Conservation (phyloP, 2,797 vertebrate species). For the Hoplostethus mediterraneus region DNA sequence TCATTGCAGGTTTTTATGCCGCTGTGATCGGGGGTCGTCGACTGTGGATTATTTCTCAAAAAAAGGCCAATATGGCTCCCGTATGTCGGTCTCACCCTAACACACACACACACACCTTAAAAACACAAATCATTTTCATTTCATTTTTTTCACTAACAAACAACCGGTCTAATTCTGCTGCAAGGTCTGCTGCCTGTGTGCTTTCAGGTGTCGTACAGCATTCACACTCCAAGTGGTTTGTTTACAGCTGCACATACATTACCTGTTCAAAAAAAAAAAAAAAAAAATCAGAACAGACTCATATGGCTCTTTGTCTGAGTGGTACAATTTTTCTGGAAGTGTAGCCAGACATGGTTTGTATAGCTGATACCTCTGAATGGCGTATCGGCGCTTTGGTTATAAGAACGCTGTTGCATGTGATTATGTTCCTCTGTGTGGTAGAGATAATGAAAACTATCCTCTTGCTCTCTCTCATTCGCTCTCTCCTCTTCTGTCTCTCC, state of each 20-base stretch:
- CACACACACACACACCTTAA: too few relatives aligned
- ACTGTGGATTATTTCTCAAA: too few relatives aligned
- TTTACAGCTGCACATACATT: slow-evolving; percentile 5
- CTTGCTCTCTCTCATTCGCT: slow-evolving; percentile 62
- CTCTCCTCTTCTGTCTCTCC: slow-evolving; percentile 36
- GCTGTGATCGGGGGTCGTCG: too few relatives aligned
- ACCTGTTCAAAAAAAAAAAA: slow-evolving; percentile 4
- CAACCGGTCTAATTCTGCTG: neutral
- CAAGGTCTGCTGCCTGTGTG: too few relatives aligned
- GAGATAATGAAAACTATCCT: slow-evolving; percentile 89
- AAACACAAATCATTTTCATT: neutral
- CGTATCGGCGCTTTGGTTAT: slow-evolving; percentile 52
- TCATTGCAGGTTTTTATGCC: too few relatives aligned
- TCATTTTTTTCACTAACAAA: neutral
- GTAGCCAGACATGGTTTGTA: slow-evolving; percentile 3
- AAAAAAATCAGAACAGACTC: neutral
- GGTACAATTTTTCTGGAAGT: slow-evolving; percentile 27
- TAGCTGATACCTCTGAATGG: slow-evolving; percentile 46
- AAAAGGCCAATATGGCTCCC: neutral
- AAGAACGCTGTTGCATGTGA: slow-evolving; percentile 85
- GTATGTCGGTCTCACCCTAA: too few relatives aligned
- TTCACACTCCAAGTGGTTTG: neutral
- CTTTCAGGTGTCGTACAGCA: slow-evolving; percentile 1
- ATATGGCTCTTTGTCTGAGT: slow-evolving; percentile 6
- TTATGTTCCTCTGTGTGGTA: slow-evolving; percentile 91